Evolutionary conservation across 2,888 invertebrate species (phyloP), one percentile per base, ranked within the genome.

Genomic region (Cepaea hortensis): DNA sequence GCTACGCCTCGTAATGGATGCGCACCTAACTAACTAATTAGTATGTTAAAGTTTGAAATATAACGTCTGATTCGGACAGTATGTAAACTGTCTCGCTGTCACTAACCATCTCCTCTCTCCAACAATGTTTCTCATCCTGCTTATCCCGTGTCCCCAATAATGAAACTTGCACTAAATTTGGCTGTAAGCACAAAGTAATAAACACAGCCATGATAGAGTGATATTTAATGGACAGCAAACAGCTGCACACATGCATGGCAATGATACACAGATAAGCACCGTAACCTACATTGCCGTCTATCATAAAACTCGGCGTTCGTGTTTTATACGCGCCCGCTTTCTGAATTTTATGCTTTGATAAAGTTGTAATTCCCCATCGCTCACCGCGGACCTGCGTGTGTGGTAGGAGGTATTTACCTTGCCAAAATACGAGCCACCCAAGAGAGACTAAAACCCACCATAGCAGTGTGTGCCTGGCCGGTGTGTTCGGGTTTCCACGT

Each of bases 261-360:
- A 15, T 62, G 62, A 62, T 15, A 79, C 61, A 13, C 35, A 46
- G 79, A 79, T 62, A 23, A 62, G 23, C 35, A 18, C 35, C 70
- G 68, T 48, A 81, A 81, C 81, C 3, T 81, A 70, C 68, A 81
- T 70, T 81, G 81, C 81, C 7, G 35, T 48, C 50, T 13, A 15
- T 50, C 81, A 81, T 81, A 81, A 81, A 81, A 70, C 65, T 68
- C 68, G 20, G 20, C 68, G n/a, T 81, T 81, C 9, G 48, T 68
- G 50, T n/a, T 70, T 81, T 81, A n/a, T 68, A 70, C 68, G 65
- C 68, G 70, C 68, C 20, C 3, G 68, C 48, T 15, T 48, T 35
- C 81, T n/a, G 50, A 81, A 11, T 70, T 81, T 81, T 81, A 81
- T 81, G 81, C 20, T 81, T 81, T 70, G 70, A 81, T 81, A 81